Evolutionary conservation across 2,888 invertebrate genomes (phyloP), one percentile per base, ranked within the genome.

Genomic region (Panopea generosa): DNA sequence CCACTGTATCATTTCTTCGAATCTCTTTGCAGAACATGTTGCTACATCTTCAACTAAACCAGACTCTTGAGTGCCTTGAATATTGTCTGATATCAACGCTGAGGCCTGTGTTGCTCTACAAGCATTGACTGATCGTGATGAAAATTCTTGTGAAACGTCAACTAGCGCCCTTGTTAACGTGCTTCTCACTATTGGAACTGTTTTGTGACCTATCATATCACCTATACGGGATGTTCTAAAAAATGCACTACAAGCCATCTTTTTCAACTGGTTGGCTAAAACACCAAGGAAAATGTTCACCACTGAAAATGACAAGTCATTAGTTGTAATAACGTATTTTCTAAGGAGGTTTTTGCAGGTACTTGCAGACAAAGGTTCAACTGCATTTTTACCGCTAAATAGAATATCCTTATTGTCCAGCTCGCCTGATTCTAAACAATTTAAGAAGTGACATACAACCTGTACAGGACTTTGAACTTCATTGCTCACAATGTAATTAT

Each of bases 261-360:
- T 87, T 40, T 86, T 87, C 16, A 87, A 52, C 59, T 87, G 86
- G 55, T 86, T 85, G 14, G 86, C 79, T 26, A 86, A 66, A n/a
- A 86, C 82, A 63, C 79, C 72, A 1, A 86, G 9, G 33, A 85
- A 85, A 11, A 73, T 77, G 22, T 80, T 67, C 1, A 86, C 63
- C 22, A 82, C 40, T 33, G 77, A 68, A 53, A 77, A 87, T 4
- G 87, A 83, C 56, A 80, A 45, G 18, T 69, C 71, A 7, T 38
- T 40, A 2, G 52, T 52, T 18, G 53, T 49, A 7, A 52, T 29
- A 24, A 84, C 75, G 59, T 79, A 59, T n/a, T 73, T 73, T 22
- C 49, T 40, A 2, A 87, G 70, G 3, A 86, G 29, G 4, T 33
- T 9, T 38, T 49, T 72, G 52, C 85, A 87, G 2, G 22, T 22